Conservation (phyloP, 2,888 invertebrate genomes). For the Ditula angustiorana region DNA sequence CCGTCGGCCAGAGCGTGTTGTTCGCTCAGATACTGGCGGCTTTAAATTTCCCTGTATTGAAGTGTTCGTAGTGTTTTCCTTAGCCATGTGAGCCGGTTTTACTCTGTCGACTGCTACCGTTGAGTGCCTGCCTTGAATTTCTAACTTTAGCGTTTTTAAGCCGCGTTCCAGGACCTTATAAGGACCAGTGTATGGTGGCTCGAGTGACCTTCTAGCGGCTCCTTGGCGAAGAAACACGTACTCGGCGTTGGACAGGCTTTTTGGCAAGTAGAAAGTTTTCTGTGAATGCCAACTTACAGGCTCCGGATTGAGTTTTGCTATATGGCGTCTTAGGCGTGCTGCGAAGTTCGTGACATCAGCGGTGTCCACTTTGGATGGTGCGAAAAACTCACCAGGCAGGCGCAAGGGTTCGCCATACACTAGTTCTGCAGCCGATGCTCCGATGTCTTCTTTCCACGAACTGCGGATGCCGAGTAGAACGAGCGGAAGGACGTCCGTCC, state of each 20-base stretch:
- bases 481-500: not conserved
- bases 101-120: conserved; percentile 1
- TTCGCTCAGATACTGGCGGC: too few relatives aligned
- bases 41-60: too few relatives aligned
- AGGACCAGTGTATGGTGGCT: conserved; percentile 4
- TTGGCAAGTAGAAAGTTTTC: too few relatives aligned
- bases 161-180: not conserved
- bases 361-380: not conserved
- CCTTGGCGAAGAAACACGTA: conserved; percentile 1
- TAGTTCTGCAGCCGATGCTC: not conserved
- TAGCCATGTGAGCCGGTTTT: not conserved
- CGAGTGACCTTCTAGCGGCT: not conserved
- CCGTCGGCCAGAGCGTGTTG: too few relatives aligned
- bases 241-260: too few relatives aligned
- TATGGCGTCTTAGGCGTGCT: conserved; percentile 16
- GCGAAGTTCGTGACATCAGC: conserved; percentile 24
- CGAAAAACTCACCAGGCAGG: conserved; percentile 16
- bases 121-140: not conserved
- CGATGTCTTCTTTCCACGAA: not conserved
- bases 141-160: not conserved
- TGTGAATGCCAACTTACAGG: too few relatives aligned
- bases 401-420: conserved; percentile 9
- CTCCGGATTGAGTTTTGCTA: conserved; percentile 28
- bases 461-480: not conserved
- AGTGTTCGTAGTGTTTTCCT: not conserved